Evolutionary conservation across 2,888 invertebrate genomes (phyloP), one percentile per base, ranked within the genome.

Genomic region (Heliconius cydno): DNA sequence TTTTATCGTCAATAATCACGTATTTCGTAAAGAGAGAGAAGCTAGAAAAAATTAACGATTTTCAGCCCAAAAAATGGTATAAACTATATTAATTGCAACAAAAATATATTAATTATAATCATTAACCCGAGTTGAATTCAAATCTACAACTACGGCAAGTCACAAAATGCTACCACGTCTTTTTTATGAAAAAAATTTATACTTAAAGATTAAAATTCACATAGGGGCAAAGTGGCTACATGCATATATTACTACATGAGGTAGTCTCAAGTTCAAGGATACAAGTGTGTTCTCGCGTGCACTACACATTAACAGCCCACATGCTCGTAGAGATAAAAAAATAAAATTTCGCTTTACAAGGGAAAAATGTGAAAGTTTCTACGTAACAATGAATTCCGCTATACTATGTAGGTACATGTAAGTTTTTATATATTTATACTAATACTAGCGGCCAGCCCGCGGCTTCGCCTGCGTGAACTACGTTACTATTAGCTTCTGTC

Each of bases 221-320:
- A 75, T 75, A 75, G 75, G 66, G 75, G 75, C 22, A 73, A 13
- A 28, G 41, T 66, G 41, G 65, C 38, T 75, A 10, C 60, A 65
- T 75, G 65, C 41, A 66, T 66, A 65, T 22, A 46, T 63, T 41
- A 41, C 75, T n/a, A 75, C 65, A 66, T 46, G 30, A 75, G 75
- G 63, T 66, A 75, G 75, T 75, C 75, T 76, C 76, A 68, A 76
- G 76, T 76, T 76, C 76, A 76, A 76, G 76, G 67, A 68, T 76
- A 76, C 57, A 57, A 76, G 76, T 76, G 76, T 76, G 68, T 63
- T 75, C 66, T 76, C 67, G 76, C 76, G 76, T 68, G 76, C 67
- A 52, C 63, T 68, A 76, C 67, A 76, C 76, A 68, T 76, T 57
- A 76, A 57, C 63, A 66, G 52, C 76, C 67, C 67, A 76, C 76